Evolutionary conservation across 2,113 vertebrate genomes (phyloP).

Genomic region (Aegithalos caudatus): DNA sequence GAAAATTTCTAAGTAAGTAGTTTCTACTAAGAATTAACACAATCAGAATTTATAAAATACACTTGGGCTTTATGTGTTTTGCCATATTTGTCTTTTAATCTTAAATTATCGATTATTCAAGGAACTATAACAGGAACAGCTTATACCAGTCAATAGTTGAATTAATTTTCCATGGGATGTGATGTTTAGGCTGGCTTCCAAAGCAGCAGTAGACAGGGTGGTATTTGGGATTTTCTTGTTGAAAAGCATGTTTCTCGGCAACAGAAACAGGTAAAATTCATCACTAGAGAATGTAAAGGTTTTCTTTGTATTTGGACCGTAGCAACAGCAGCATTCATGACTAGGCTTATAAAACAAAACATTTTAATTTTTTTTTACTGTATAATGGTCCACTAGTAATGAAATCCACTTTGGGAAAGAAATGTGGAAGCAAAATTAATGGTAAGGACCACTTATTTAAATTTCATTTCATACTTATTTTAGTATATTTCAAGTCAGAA

Average conservation of each 20-base stretch:
- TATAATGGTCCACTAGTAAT: neutral
- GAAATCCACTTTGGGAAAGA: neutral
- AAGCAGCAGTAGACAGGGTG: neutral
- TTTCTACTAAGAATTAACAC: neutral
- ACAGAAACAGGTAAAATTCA: neutral
- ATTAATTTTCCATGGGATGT: neutral
- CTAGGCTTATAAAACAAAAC: neutral
- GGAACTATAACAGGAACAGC: neutral
- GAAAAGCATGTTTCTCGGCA: neutral
- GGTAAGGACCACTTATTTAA: neutral
- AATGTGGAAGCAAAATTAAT: neutral
- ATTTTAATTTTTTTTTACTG: neutral
- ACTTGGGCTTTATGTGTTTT: neutral
- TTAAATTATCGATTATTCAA: neutral
- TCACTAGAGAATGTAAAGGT: neutral
- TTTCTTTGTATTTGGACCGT: neutral
- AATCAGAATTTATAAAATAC: neutral
- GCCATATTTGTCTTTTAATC: neutral
- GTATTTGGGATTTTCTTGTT: neutral
- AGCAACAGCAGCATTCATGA: neutral
- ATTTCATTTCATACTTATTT: neutral
- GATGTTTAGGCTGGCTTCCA: neutral
- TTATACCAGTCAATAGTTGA: neutral
- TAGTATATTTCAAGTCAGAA: neutral
- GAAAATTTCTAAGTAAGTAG: neutral